Conservation (phyloP, 2,888 invertebrate genomes). For the Macrosiphum euphorbiae region DNA sequence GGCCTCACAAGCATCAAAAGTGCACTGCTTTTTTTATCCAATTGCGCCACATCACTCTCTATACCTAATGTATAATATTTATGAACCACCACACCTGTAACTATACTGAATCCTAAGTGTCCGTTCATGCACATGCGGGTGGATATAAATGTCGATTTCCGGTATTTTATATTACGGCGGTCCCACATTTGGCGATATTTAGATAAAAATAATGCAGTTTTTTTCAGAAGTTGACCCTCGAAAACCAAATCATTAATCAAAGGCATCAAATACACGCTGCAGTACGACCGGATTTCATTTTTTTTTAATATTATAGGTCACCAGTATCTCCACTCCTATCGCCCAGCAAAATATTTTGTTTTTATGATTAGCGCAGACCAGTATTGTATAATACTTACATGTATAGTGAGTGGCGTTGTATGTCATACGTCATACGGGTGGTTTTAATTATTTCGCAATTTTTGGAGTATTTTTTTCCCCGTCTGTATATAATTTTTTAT, state of each 20-base stretch:
- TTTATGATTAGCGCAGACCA: background rate
- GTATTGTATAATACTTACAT: background rate
- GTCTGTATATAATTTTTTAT: background rate
- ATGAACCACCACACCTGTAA: background rate
- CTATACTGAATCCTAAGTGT: background rate
- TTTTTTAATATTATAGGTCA: background rate
- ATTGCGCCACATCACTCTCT: background rate
- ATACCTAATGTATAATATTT: background rate
- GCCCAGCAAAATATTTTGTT: background rate
- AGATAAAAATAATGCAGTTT: background rate
- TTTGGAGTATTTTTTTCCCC: background rate
- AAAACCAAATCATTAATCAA: background rate
- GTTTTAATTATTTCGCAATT: background rate
- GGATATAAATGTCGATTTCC: background rate
- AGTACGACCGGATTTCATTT: background rate
- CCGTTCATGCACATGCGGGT: background rate
- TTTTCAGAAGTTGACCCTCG: background rate
- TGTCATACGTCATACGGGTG: background rate
- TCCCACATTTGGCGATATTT: background rate
- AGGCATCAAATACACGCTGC: background rate
- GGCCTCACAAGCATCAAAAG: background rate
- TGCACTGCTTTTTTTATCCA: background rate
- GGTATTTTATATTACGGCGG: background rate
- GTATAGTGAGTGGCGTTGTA: background rate
- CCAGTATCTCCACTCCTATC: background rate